A percentile compares a stretch with the other conserved stretches of the same genome.
Evolutionary conservation across 1,140 invertebrate genomes (phyloP).

Genomic region (Drosophila subpulchrella): DNA sequence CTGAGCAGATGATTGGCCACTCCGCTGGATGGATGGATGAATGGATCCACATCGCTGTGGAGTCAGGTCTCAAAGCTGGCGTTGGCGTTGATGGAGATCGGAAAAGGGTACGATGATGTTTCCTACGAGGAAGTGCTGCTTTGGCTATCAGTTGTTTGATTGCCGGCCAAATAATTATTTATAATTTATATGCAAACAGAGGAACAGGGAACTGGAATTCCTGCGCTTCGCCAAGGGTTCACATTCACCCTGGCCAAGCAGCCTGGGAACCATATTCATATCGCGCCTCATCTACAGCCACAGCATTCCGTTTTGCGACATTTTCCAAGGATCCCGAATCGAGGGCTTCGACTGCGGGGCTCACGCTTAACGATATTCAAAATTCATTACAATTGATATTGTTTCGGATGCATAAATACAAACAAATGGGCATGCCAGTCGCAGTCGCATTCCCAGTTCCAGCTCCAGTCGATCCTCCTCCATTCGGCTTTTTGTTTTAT

Average conservation of each 20-base stretch:
- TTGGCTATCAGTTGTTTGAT: slow-evolving; percentile 60
- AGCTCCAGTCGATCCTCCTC: slow-evolving; percentile 25
- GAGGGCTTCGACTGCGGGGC: slow-evolving; percentile 20
- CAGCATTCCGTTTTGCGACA: slow-evolving; percentile 78
- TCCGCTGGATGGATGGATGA: slow-evolving; percentile 40
- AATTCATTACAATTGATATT: slow-evolving; percentile 85
- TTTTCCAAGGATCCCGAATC: slow-evolving; percentile 45
- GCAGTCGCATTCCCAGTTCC: slow-evolving; percentile 18
- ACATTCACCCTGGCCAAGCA: slow-evolving; percentile 32
- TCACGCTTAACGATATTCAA: slow-evolving; percentile 84
- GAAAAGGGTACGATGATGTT: slow-evolving; percentile 14
- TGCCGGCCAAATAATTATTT: slow-evolving; percentile 73
- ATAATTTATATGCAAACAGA: slow-evolving; percentile 64
- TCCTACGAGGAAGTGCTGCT: slow-evolving; percentile 66
- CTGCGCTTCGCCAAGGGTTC: slow-evolving; percentile 15
- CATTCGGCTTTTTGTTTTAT: slow-evolving; percentile 21
- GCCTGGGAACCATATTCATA: slow-evolving; percentile 83
- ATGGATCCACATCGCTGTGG: background rate
- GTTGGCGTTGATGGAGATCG: slow-evolving; percentile 50
- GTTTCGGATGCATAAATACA: slow-evolving; percentile 84
- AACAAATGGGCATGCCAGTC: slow-evolving; percentile 77
- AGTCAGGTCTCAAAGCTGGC: slow-evolving; percentile 22
- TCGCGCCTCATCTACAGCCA: slow-evolving; percentile 74
- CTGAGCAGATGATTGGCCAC: slow-evolving; percentile 67
- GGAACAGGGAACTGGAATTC: slow-evolving; percentile 5